A percentile compares a stretch with the other conserved stretches of the same genome.
phyloP scores from a whole-genome alignment of 2,888 invertebrate species.

The Stenchaetothrips biformis region DNA sequence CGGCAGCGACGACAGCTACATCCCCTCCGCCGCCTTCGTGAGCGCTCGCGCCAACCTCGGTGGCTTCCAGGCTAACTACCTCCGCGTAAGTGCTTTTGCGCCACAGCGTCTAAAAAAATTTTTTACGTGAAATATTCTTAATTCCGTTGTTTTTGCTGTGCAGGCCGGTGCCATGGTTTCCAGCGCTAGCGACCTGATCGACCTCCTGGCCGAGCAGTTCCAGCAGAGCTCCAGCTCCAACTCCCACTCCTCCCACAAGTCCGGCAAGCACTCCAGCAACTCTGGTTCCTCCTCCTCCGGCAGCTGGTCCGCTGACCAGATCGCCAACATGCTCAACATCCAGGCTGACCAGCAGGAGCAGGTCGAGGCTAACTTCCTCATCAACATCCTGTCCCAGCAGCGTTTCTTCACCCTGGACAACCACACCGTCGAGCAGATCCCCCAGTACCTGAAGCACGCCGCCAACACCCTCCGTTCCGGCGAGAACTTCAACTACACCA shows the following conservation, averaged over 20 bases:
- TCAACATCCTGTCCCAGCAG: conserved; percentile 48
- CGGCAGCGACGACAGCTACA: conserved; percentile 54
- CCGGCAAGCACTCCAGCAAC: conserved; percentile 3
- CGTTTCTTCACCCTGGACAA: conserved; percentile 54
- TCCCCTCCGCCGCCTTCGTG: conserved; percentile 50
- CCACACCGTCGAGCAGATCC: conserved; percentile 51
- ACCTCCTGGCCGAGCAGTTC: conserved; percentile 35
- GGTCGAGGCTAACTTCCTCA: conserved; percentile 54
- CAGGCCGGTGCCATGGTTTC: conserved; percentile 46
- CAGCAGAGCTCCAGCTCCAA: conserved; percentile 39
- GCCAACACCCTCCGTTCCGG: conserved; percentile 49
- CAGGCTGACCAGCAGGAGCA: conserved; percentile 51
- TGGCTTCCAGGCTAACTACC: conserved; percentile 42
- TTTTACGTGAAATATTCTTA: neutral
- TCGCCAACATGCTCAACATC: conserved; percentile 56
- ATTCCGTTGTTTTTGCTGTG: conserved; percentile 1
- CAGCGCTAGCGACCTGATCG: conserved; percentile 46
- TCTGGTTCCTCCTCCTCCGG: conserved; percentile 3
- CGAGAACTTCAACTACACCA: conserved; percentile 55
- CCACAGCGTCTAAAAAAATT: neutral
- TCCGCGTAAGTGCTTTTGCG: conserved; percentile 37
- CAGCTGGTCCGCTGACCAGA: conserved; percentile 52
- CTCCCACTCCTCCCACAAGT: conserved; percentile 33
- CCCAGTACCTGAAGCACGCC: conserved; percentile 45
- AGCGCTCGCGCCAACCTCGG: conserved; percentile 42